Base-by-base conservation (phyloP, 2,888 invertebrate species). In the Catocala fraxini region DNA sequence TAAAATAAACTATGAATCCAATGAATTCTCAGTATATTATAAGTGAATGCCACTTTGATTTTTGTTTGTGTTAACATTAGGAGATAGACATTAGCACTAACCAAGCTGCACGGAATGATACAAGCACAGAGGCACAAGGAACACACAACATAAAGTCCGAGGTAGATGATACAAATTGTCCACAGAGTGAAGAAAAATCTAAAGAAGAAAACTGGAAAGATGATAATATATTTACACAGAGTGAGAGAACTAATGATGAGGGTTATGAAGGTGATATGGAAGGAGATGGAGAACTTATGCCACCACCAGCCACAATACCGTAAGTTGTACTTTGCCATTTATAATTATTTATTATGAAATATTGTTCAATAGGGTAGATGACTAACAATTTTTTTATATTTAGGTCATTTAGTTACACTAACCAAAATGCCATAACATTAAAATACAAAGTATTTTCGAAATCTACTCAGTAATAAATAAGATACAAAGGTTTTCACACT, bases 241-340 rank as follows among this genome's bases (percentile, higher is more conserved):
- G 13, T 33, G 63, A 76, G 66, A 70, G 91, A 83, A 94, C 83
- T 25, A 96, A 96, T 89, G 96, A 96, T 59, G 96, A 96, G 64
- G 96, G 96, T 34, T 96, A 96, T 82, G 95, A 95, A 73, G 92
- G 94, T 2, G 92, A 93, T 63, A 94, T 93, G 87, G 95, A 95
- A 75, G 95, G 95, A 47, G 98, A 98, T 81, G 96, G 96, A 4
- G 95, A 96, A 57, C 95, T 98, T 39, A 98, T 98, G 98, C 98
- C 98, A 1, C 98, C 98, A 2, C 98, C 98, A 0, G 96, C 96
- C 64, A 86, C 93, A 41, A 95, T 96, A 12, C 94, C 91, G 93
- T 93, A 76, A 91, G 93, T 86, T n/a, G 25, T 25, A 25, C 3
- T 25, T 25, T 25, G 9, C 13, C 11, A 11, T 35, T 46, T n/a